Evolutionary conservation across 1,140 invertebrate species (phyloP), one percentile per base, ranked within the genome.

Genomic region (Delia radicum): DNA sequence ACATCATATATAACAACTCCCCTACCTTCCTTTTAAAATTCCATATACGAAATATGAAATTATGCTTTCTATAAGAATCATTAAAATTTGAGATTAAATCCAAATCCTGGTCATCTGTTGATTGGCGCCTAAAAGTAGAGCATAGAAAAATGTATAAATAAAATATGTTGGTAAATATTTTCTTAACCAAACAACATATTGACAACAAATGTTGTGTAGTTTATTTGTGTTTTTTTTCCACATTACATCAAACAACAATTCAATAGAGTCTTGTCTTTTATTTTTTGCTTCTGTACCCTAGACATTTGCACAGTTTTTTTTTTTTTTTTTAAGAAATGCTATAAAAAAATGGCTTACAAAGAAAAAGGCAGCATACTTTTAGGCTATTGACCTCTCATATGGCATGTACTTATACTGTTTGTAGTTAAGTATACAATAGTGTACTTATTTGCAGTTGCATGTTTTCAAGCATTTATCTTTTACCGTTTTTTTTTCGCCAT

Each of bases 1-100:
- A 4, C 48, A 55, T 21, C 1, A 24, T 18, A 4, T 18, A 33
- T 67, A 10, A 15, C 8, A 61, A 31, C 21, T 3, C 5, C 27
- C 74, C 61, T 33, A 78, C 76, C 74, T 79, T 80, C 28, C 78
- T 37, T 46, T 81, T 82, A 69, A 81, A 82, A 74, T 81, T 80
- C 18, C 85, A 73, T 76, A 85, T 82, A 73, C 83, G 84, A 78
- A 82, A 81, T 75, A 85, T 79, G 31, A 83, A 76, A 55, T 80
- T 80, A 48, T 78, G 77, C 33, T 76, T 78, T 29, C 79, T 79
- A 72, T 81, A 79, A 3, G 78, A 76, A 28, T 73, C 79, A 26
- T 73, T 78, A 21, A 78, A 73, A 42, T 76, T 75, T 27, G 82
- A 76, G 48, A 85, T 77, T 24, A 84, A 78, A 69, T 81, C 81